Conservation (phyloP, 35 echinoderm and acorn worm species). For the Hemicentrotus pulcherrimus region DNA sequence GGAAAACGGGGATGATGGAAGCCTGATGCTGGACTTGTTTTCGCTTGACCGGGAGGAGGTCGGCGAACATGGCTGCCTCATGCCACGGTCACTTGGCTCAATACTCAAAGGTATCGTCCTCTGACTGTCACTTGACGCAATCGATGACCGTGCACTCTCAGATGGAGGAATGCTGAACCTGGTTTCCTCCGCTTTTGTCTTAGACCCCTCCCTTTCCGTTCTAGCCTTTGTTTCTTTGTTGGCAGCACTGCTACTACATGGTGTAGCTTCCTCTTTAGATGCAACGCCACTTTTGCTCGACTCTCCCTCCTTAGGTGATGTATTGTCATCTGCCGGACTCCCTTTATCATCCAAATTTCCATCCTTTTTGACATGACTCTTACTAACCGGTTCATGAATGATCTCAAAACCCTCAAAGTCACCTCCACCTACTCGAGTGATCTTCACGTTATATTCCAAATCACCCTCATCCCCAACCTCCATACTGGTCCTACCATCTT, state of each 20-base stretch:
- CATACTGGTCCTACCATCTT: not conserved
- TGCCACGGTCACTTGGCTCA: constrained; percentile 13
- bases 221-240: not conserved
- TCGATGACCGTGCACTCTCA: not conserved
- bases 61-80: constrained; percentile 17
- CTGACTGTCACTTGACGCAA: not conserved
- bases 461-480: not conserved
- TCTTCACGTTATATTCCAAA: constrained; percentile 25
- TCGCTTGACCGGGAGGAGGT: constrained; percentile 21
- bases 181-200: not conserved
- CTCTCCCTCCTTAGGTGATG: not conserved
- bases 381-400: not conserved
- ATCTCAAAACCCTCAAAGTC: constrained; percentile 21
- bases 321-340: not conserved
- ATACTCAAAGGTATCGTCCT: not conserved
- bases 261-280: not conserved
- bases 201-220: not conserved
- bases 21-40: not conserved
- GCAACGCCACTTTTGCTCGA: not conserved
- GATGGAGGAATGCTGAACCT: not conserved
- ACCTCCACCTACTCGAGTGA: not conserved
- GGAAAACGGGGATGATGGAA: constrained; percentile 15
- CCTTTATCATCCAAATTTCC: not conserved
- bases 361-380: not conserved
- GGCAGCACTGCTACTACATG: not conserved